Percentiles rank a stretch among this genome's conserved stretches.
Conservation (phyloP, 2,888 invertebrate species). For the Herminia tarsipennalis region DNA sequence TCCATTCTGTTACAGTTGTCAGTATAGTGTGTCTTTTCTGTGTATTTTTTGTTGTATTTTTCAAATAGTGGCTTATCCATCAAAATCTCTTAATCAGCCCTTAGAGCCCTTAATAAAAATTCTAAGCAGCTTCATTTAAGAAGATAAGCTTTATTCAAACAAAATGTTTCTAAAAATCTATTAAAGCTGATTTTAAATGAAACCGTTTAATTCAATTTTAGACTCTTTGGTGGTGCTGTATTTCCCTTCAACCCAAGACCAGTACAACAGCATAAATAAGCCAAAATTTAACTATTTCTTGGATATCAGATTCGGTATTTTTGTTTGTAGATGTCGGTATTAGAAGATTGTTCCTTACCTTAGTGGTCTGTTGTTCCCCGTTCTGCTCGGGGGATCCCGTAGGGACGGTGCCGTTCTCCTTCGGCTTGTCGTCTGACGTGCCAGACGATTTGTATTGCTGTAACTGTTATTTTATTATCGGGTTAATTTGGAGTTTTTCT, state of each 20-base stretch:
- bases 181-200: no score
- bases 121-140: no score
- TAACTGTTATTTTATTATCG: constrained; percentile 81
- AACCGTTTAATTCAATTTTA: no score
- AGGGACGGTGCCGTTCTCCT: constrained; percentile 92
- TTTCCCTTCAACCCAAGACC: no score
- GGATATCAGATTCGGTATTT: neutral
- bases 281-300: no score
- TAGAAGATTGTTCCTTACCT: constrained; percentile 67
- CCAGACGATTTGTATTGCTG: constrained; percentile 93
- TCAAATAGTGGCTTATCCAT: constrained; percentile 5
- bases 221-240: no score
- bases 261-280: no score
- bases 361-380: constrained; percentile 79
- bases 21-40: constrained; percentile 13
- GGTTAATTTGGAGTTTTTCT: no score
- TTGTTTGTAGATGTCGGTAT: neutral
- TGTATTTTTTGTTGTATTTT: neutral
- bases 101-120: neutral
- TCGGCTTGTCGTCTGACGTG: constrained; percentile 87
- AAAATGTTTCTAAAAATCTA: no score
- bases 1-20: constrained; percentile 27
- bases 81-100: constrained; percentile 5
- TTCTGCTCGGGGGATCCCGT: constrained; percentile 86
- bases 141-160: no score